Base-by-base conservation (phyloP, 2,797 vertebrate species). In the Cryptoprocta ferox region DNA sequence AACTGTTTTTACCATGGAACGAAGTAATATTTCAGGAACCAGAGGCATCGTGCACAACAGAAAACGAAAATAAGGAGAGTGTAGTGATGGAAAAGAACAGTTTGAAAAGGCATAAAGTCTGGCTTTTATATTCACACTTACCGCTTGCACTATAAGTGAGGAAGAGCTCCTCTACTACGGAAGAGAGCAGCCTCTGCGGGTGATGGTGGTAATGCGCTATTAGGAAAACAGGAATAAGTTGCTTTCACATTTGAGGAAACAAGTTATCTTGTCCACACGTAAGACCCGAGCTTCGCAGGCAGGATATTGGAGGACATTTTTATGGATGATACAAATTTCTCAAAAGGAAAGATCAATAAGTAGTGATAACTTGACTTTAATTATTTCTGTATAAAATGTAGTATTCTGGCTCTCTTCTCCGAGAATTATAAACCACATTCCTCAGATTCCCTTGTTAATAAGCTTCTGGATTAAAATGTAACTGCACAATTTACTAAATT, bases 401-500 rank as follows among this genome's bases (percentile, higher is more conserved):
- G 4, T 78, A 4, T 18, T 45, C 11, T 83, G 19, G 8, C 2
- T 86, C 1, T 48, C 18, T 71, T 89, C 42, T 79, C 30, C 18
- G 30, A 82, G 9, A 73, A 61, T 68, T 35, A 45, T 32, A 73
- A 59, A 35, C 5, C 8, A 16, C 10, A 24, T 50, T 71, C 6
- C 6, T 21, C 6, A 70, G 9, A 79, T 61, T 37, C 12, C 5
- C 19, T 70, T 66, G 28, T 28, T 59, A 7, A 32, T 65, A 45
- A 65, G 12, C 4, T 66, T 79, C 11, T 76, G 24, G 1, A 26
- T 66, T 78, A 42, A 90, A 73, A 89, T 56, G 68, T 89, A 63
- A 45, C 16, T 91, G 56, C 68, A 89, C 19, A 70, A 39, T 56
- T 53, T 50, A 66, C 39, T 92, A 66, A 66, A 83, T 73, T 83